Evolutionary conservation across 2,797 vertebrate species (phyloP).

Genomic region (Numenius phaeopus): DNA sequence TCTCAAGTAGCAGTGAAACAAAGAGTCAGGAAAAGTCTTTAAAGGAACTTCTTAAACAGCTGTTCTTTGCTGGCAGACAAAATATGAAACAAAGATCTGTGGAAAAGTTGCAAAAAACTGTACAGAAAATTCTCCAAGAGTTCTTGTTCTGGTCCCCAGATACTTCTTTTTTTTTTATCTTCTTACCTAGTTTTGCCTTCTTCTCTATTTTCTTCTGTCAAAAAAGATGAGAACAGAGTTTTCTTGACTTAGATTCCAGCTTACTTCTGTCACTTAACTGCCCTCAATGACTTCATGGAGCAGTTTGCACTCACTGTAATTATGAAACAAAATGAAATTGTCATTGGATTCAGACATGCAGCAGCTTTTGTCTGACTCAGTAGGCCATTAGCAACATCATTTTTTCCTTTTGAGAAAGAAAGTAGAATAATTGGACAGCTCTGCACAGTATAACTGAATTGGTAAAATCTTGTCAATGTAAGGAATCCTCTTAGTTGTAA

Average conservation of each 20-base stretch:
- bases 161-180: background rate
- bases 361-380: background rate
- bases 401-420: background rate
- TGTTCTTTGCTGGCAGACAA: background rate
- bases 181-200: background rate
- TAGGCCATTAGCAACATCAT: background rate
- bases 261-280: background rate
- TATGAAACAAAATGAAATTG: background rate
- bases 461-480: background rate
- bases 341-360: background rate
- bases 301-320: background rate
- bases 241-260: background rate
- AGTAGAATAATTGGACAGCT: background rate
- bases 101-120: background rate
- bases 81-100: background rate
- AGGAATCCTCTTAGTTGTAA: background rate
- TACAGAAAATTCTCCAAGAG: background rate
- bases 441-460: background rate
- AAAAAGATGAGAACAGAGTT: background rate
- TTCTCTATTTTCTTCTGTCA: background rate
- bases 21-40: background rate
- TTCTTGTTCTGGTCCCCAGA: background rate
- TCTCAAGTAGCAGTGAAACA: background rate
- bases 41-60: background rate
- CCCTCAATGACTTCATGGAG: background rate